Evolutionary conservation across 2,797 vertebrate species (phyloP).

Genomic region (Rhinichthys osculus): DNA sequence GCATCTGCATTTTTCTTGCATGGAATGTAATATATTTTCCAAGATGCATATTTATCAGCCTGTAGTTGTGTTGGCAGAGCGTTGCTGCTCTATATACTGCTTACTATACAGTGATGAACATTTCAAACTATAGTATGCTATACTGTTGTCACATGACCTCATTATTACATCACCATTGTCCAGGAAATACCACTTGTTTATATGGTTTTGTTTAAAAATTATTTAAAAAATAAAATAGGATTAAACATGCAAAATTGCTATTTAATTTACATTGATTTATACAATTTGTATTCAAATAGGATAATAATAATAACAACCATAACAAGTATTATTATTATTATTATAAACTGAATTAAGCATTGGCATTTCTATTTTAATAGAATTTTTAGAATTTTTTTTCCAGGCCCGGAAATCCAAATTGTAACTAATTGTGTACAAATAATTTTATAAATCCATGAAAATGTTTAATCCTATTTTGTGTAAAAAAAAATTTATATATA

Average conservation of each 20-base stretch:
- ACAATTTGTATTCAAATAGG: too few species aligned
- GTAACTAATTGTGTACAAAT: neutral
- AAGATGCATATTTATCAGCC: neutral
- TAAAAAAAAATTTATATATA: too few species aligned
- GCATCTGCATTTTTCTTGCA: neutral
- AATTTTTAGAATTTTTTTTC: neutral
- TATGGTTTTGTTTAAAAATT: too few species aligned
- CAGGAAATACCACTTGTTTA: neutral
- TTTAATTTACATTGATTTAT: neutral
- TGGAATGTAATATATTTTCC: neutral
- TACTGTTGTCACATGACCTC: neutral
- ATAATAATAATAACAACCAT: too few species aligned
- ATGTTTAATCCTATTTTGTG: neutral
- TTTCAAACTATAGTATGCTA: neutral
- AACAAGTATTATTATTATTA: too few species aligned
- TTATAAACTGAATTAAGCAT: neutral
- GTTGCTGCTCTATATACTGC: neutral
- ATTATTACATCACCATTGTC: neutral
- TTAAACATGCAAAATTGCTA: neutral
- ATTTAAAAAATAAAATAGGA: too few species aligned
- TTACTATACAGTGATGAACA: conserved; percentile 14
- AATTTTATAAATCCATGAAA: conserved; percentile 26
- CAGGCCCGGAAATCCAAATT: too few species aligned
- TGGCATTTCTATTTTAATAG: neutral
- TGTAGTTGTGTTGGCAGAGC: too few species aligned